Evolutionary conservation across 35 echinoderm and acorn worm species (phyloP).

Genomic region (Lytechinus pictus): DNA sequence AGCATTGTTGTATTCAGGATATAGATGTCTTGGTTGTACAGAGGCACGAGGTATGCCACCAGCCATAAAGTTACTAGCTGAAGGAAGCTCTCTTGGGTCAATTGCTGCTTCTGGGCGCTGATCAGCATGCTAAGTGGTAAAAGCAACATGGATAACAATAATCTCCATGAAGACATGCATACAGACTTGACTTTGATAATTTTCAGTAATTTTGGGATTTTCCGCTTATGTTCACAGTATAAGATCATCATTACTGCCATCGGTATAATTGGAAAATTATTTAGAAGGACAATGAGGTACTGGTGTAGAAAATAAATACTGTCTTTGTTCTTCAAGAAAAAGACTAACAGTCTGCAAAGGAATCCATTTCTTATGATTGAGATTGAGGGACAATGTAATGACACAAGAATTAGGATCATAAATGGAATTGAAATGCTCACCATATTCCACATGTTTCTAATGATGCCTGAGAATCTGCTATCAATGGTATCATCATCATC

Average conservation of each 20-base stretch:
- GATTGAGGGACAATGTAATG: not conserved
- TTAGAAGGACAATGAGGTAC: not conserved
- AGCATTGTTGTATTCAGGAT: not conserved
- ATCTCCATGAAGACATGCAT: too few relatives aligned
- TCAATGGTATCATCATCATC: conserved; percentile 44
- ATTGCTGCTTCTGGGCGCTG: not conserved
- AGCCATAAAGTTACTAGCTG: conserved; percentile 22
- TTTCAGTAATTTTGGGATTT: too few relatives aligned
- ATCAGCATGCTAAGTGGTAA: not conserved
- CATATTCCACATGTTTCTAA: conserved; percentile 51
- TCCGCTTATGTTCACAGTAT: not conserved
- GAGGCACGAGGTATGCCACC: conserved; percentile 35
- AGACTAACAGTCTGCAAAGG: too few relatives aligned
- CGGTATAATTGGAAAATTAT: not conserved
- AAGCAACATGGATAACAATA: not conserved
- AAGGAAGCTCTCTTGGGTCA: conserved; percentile 29
- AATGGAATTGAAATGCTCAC: not conserved
- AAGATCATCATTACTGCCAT: not conserved
- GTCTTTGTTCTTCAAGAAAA: too few relatives aligned
- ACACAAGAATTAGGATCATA: not conserved
- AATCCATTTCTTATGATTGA: too few relatives aligned
- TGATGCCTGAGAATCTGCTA: conserved; percentile 46
- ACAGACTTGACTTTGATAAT: too few relatives aligned
- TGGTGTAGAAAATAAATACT: not conserved
- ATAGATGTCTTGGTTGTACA: not conserved